Percentiles rank a stretch among this genome's conserved stretches.
Conservation (phyloP, 1,140 invertebrate species). For the Onthophagus taurus region DNA sequence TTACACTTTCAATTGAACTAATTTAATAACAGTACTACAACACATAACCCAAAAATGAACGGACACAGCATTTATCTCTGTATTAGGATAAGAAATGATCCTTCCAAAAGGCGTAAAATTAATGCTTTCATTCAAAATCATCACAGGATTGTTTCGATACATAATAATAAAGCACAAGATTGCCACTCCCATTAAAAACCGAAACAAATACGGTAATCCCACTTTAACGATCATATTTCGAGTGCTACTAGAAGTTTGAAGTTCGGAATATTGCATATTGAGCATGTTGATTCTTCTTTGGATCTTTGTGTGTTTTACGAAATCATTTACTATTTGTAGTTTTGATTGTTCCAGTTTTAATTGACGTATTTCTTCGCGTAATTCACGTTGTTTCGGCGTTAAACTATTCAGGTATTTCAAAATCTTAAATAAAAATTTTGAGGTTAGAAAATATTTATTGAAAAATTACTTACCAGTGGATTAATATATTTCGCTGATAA, state of each 20-base stretch:
- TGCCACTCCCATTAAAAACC: conserved; percentile 17
- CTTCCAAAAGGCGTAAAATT: conserved; percentile 29
- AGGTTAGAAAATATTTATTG: background rate
- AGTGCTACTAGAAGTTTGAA: conserved; percentile 15
- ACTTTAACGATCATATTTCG: conserved; percentile 20
- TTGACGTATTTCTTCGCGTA: conserved; percentile 19
- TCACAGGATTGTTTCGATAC: conserved; percentile 25
- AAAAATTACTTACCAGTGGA: conserved; percentile 10
- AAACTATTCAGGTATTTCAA: conserved; percentile 24
- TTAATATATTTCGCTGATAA: too few species aligned
- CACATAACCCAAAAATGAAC: conserved; percentile 34
- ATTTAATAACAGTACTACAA: conserved; percentile 24
- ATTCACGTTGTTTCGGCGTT: conserved; percentile 20
- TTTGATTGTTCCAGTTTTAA: conserved; percentile 23
- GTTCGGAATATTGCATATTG: conserved; percentile 22
- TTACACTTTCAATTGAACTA: conserved; percentile 16
- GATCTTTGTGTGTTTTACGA: conserved; percentile 32
- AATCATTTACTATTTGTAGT: conserved; percentile 28
- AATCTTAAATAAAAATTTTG: conserved; percentile 19
- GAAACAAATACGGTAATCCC: conserved; percentile 22
- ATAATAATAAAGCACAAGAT: conserved; percentile 25
- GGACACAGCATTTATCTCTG: conserved; percentile 28
- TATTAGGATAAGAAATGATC: conserved; percentile 32
- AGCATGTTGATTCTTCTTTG: conserved; percentile 31
- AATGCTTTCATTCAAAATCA: conserved; percentile 24